A percentile compares a stretch with the other conserved stretches of the same genome.
Conservation (phyloP, 2,113 vertebrate species). For the Gallinago jamesoni region DNA sequence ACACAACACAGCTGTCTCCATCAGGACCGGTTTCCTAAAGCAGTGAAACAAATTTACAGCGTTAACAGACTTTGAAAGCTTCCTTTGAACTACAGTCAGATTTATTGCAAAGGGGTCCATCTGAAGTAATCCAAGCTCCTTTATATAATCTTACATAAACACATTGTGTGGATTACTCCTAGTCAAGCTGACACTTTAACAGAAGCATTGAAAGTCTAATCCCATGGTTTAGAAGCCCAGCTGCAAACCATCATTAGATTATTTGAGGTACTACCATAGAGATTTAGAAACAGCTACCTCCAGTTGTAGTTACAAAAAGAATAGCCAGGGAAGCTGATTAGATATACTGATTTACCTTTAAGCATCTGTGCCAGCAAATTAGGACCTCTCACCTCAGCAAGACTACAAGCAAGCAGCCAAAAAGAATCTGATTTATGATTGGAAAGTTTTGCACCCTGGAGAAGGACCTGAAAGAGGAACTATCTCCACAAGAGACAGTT, state of each 20-base stretch:
- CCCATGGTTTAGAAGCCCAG: not conserved
- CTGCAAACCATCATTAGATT: not conserved
- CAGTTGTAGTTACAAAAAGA: not conserved
- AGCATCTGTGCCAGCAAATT: not conserved
- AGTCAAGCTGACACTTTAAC: not conserved
- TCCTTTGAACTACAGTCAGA: not conserved
- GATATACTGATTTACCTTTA: not conserved
- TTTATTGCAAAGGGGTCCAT: not conserved
- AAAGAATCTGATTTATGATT: not conserved
- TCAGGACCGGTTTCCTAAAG: conserved; percentile 83
- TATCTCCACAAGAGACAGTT: not conserved
- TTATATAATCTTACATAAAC: not conserved
- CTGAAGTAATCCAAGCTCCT: not conserved
- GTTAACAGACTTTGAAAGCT: not conserved
- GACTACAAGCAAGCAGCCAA: not conserved
- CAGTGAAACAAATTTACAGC: not conserved
- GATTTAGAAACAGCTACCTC: not conserved
- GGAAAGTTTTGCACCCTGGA: not conserved
- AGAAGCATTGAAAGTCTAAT: not conserved
- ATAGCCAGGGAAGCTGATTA: not conserved
- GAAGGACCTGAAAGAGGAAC: not conserved
- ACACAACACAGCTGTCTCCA: conserved; percentile 86
- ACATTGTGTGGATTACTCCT: not conserved
- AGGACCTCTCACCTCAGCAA: not conserved
- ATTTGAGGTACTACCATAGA: not conserved